Conservation (phyloP, 2,113 vertebrate genomes). For the Haemorhous mexicanus region DNA sequence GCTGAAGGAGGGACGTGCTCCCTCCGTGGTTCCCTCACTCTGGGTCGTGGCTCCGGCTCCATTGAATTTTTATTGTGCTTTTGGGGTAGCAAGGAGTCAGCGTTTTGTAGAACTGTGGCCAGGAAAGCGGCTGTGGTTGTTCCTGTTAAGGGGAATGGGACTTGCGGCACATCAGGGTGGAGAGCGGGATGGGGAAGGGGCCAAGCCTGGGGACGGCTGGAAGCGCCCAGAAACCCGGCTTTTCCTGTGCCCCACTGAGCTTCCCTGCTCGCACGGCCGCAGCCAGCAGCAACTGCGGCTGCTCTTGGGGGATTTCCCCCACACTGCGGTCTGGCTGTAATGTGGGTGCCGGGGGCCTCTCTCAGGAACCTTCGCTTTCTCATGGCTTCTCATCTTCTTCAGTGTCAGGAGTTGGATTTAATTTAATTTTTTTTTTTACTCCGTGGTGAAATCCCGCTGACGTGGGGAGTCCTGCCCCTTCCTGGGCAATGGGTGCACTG, state of each 20-base stretch:
- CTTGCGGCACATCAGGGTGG: background rate
- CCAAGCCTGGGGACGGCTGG: background rate
- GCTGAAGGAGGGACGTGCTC: background rate
- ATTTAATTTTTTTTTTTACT: background rate
- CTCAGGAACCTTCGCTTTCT: background rate
- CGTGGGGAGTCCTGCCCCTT: background rate
- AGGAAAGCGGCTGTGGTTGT: background rate
- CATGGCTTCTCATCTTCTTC: background rate
- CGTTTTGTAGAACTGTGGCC: background rate
- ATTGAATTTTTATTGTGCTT: background rate
- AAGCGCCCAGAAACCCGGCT: background rate
- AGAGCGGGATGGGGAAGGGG: background rate
- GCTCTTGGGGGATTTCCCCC: background rate
- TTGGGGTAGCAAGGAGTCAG: background rate
- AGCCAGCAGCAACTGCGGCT: background rate
- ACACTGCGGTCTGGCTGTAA: background rate
- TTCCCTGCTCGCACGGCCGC: background rate
- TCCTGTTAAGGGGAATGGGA: background rate
- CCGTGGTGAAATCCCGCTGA: accelerated
- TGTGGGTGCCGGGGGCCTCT: background rate
- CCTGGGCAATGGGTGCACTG: accelerated
- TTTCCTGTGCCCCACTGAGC: background rate
- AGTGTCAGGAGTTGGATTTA: background rate
- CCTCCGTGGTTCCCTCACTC: background rate
- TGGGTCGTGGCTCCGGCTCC: background rate